phyloP scores from a whole-genome alignment of 53 echinoderm and acorn worm species.

The Holothuria scabra region DNA sequence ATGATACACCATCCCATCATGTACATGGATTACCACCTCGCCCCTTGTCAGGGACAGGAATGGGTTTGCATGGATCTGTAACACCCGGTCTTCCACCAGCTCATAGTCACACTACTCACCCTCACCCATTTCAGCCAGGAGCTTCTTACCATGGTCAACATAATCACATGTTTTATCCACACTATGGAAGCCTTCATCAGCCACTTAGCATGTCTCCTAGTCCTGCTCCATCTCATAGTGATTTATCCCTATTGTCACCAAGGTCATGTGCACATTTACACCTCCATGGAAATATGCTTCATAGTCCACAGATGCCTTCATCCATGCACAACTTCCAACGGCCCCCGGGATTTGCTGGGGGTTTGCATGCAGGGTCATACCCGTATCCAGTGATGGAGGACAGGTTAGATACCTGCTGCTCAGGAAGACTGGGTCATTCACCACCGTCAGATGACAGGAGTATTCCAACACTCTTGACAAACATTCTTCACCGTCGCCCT shows the following conservation, averaged over 20 bases:
- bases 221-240: constrained; percentile 74
- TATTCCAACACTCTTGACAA: constrained; percentile 61
- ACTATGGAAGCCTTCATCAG: constrained; percentile 81
- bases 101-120: constrained; percentile 18
- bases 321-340: constrained; percentile 73
- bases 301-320: constrained; percentile 83
- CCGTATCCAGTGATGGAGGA: constrained; percentile 71
- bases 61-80: not conserved
- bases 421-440: constrained; percentile 68
- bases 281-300: constrained; percentile 85
- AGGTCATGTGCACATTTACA: constrained; percentile 84
- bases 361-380: constrained; percentile 60
- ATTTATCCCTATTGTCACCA: constrained; percentile 86
- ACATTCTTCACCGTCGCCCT: constrained; percentile 57
- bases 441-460: constrained; percentile 65
- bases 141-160: constrained; percentile 66
- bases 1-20: constrained; percentile 25
- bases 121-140: constrained; percentile 33
- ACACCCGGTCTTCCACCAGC: constrained; percentile 7
- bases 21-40: constrained; percentile 27
- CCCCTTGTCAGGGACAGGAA: constrained; percentile 21
- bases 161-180: constrained; percentile 73
- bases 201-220: constrained; percentile 89
- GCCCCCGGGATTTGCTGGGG: constrained; percentile 57
- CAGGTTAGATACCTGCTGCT: constrained; percentile 79